Percentiles rank a stretch among this genome's conserved stretches.
These are phyloP conservation scores for Galaxias olidus DNA, from an alignment of 2,797 vertebrate genomes.

Conservation along the genomic window DNA sequence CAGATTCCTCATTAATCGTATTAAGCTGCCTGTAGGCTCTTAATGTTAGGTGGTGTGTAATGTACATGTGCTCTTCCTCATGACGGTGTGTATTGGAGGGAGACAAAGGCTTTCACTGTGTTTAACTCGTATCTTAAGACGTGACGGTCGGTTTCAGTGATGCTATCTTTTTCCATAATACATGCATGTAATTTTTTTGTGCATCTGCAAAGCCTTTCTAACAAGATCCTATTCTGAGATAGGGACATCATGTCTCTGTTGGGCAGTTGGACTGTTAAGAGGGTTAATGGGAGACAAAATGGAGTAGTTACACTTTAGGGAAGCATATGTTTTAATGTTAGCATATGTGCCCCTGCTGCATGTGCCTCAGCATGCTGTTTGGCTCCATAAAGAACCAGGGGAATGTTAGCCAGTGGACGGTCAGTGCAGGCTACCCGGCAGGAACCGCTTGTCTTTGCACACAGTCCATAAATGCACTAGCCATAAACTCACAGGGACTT, in stretches of 20 bases:
- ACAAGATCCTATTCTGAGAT: too few species aligned
- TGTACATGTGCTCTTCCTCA: slow-evolving; percentile 26
- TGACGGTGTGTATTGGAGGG: slow-evolving; percentile 3
- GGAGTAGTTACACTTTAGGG: too few species aligned
- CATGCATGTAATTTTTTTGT: slow-evolving; percentile 31
- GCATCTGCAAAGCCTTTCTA: too few species aligned
- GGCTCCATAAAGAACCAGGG: slow-evolving; percentile 57
- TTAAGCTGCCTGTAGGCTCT: slow-evolving; percentile 40
- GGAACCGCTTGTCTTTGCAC: slow-evolving; percentile 37
- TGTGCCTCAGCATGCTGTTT: slow-evolving; percentile 17
- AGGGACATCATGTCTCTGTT: too few species aligned
- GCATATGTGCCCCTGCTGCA: too few species aligned
- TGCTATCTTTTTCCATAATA: neutral
- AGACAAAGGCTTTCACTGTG: too few species aligned
- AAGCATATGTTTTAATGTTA: too few species aligned
- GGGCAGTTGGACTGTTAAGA: too few species aligned
- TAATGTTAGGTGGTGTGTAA: slow-evolving; percentile 34
- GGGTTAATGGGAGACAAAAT: too few species aligned
- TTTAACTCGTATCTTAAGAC: too few species aligned
- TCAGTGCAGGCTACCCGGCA: slow-evolving; percentile 47
- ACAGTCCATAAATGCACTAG: slow-evolving; percentile 54
- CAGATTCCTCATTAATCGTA: slow-evolving; percentile 48
- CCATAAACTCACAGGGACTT: slow-evolving; percentile 60
- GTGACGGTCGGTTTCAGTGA: too few species aligned
- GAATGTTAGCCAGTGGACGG: slow-evolving; percentile 56